Conservation (phyloP, 1,140 invertebrate species). For the Subanguina moxae region DNA sequence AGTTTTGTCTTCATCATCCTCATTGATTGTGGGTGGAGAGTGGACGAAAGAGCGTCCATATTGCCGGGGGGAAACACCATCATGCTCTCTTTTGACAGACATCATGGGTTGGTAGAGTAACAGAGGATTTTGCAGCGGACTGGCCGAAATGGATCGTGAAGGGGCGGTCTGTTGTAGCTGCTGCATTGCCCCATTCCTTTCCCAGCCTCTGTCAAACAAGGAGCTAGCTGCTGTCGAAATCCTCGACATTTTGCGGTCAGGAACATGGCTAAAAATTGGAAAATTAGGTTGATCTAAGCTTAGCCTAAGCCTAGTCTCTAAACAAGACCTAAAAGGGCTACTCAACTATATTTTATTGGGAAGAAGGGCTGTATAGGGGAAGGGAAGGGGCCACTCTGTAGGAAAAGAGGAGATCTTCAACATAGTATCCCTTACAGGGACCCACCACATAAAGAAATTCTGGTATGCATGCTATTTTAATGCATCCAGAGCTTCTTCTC, state of each 20-base stretch:
- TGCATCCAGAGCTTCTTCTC: too few relatives aligned
- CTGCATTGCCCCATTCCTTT: too few relatives aligned
- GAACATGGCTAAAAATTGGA: conserved; percentile 33
- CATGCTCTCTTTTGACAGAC: background rate
- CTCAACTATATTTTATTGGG: too few relatives aligned
- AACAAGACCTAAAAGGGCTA: too few relatives aligned
- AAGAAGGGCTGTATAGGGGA: too few relatives aligned
- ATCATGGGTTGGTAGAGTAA: background rate
- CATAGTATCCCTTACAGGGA: too few relatives aligned
- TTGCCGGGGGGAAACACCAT: background rate
- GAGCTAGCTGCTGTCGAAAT: conserved; percentile 42
- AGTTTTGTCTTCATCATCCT: conserved; percentile 31
- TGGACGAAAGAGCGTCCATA: conserved; percentile 27
- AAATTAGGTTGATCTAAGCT: background rate
- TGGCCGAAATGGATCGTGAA: background rate
- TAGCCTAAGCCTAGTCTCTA: background rate
- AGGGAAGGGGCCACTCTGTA: too few relatives aligned
- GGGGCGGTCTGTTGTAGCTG: too few relatives aligned
- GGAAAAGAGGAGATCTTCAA: too few relatives aligned
- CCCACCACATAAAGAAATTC: too few relatives aligned
- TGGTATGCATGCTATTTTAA: too few relatives aligned
- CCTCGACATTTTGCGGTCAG: conserved; percentile 37
- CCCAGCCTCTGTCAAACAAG: conserved; percentile 25
- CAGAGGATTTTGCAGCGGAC: background rate
- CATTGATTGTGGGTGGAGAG: conserved; percentile 29